Percentiles rank a stretch among this genome's conserved stretches.
phyloP scores from a whole-genome alignment of 2,113 vertebrate genomes.

The Paramormyrops kingsleyae region DNA sequence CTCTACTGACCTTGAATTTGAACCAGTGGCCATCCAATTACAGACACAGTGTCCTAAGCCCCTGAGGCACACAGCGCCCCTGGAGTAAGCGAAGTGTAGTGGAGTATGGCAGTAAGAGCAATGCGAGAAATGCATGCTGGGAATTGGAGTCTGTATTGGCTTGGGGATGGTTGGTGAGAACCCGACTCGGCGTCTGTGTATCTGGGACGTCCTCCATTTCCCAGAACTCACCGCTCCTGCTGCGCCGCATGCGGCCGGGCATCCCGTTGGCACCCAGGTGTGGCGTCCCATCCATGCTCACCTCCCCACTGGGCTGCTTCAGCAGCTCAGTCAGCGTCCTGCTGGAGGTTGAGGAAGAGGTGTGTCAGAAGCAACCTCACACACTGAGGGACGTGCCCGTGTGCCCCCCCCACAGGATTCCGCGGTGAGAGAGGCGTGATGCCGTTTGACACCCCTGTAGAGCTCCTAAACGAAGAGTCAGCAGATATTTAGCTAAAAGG shows the following conservation, averaged over 20 bases:
- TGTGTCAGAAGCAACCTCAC: neutral
- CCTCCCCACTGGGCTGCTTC: slow-evolving; percentile 61
- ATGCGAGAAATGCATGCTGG: neutral
- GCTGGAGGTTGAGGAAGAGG: neutral
- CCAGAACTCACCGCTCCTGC: slow-evolving; percentile 2
- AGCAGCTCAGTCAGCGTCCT: slow-evolving; percentile 63
- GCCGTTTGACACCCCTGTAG: neutral
- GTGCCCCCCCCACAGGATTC: neutral
- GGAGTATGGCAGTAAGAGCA: neutral
- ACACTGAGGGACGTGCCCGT: neutral
- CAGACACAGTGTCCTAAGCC: neutral
- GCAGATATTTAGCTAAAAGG: neutral
- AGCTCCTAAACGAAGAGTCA: neutral
- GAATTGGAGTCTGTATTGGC: neutral
- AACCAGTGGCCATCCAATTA: neutral
- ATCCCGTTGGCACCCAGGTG: slow-evolving; percentile 63
- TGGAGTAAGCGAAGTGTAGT: neutral
- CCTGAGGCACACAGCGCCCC: neutral
- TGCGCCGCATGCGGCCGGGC: slow-evolving; percentile 52
- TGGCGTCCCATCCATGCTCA: slow-evolving; percentile 53
- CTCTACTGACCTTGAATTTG: neutral
- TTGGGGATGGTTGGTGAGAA: neutral
- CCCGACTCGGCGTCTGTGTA: neutral
- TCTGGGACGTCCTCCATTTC: neutral
- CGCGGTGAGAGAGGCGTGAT: neutral